phyloP scores from a whole-genome alignment of 2,797 vertebrate species.

The Salarias fasciatus region DNA sequence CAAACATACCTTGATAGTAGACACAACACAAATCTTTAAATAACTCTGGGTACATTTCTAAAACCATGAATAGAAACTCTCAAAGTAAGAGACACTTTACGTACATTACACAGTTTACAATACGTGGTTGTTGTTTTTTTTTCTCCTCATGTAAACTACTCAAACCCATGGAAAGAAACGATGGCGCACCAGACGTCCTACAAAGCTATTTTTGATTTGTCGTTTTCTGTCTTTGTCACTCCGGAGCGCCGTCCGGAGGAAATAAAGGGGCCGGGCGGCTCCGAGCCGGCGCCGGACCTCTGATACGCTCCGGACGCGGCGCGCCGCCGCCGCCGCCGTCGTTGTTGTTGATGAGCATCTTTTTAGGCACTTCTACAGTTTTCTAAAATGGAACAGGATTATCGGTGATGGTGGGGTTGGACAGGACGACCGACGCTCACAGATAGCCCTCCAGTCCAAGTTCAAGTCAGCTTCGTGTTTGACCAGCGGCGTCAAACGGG shows the following conservation, averaged over 20 bases:
- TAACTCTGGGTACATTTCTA: conserved; percentile 78
- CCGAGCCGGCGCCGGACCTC: conserved; percentile 27
- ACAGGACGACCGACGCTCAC: conserved; percentile 75
- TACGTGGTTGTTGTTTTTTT: conserved; percentile 63
- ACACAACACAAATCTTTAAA: conserved; percentile 75
- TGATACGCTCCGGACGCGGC: too few species aligned
- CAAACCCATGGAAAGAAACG: conserved; percentile 71
- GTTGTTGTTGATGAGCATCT: conserved; percentile 72
- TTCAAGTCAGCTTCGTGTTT: conserved; percentile 77
- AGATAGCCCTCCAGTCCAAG: conserved; percentile 77
- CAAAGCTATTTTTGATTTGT: conserved; percentile 74
- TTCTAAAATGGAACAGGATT: conserved; percentile 83
- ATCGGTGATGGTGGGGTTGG: conserved; percentile 75
- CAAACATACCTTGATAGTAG: conserved; percentile 66
- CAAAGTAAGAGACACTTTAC: conserved; percentile 81
- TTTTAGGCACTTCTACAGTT: conserved; percentile 86
- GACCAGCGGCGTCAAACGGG: conserved; percentile 72
- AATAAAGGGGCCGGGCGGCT: conserved; percentile 38
- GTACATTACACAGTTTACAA: conserved; percentile 80
- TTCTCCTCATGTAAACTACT: conserved; percentile 79
- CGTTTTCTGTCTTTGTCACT: conserved; percentile 36
- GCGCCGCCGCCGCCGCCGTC: conserved; percentile 53
- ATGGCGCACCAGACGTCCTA: conserved; percentile 78
- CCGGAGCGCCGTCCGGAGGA: too few species aligned
- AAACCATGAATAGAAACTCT: conserved; percentile 77